Evolutionary conservation across 2,797 vertebrate genomes (phyloP), one percentile per base, ranked within the genome.

Genomic region (Coregonus sp.): DNA sequence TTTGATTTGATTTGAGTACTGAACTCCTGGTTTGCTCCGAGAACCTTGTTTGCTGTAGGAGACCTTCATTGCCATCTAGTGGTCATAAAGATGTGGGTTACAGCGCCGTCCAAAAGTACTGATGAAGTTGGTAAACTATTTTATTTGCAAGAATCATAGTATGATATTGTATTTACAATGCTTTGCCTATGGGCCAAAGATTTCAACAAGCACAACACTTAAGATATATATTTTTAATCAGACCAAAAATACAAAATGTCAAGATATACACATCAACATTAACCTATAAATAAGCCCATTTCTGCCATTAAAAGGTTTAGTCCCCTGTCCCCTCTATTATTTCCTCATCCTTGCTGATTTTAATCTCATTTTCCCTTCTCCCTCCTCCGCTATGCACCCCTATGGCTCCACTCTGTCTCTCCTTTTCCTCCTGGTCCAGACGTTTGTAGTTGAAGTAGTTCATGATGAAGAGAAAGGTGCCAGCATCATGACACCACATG

Each of bases 391-490:
- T 84, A 80, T 92, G 82, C 84, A 89, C 84, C 68, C 91, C 82
- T 72, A 82, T 75, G 73, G 89, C 84, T 65, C 66, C 15, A 0
- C 31, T 75, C 72, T 80, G 77, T 25, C 70, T 77, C 70, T 4
- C 70, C 68, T 25, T 4, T 87, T 92, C 71, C 75, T 94, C 94
- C 75, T 94, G 92, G 5, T 93, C 92, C 82, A 95, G 91, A 79
- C 89, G 90, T 82, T 86, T 92, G 80, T 96, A 96, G 90, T 96
- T 96, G 86, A 91, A 96, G 79, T 92, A 93, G 89, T 96, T 94
- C 94, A 96, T 95, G 85, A 96, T 25, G 25, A 25, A 25, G 25
- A 25, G 25, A 25, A 25, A 25, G 25, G 25, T 25, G 25, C 25
- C 25, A 25, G 25, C 25, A 25, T 25, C 25, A 25, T 25, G 25